Evolutionary conservation across 2,113 vertebrate genomes (phyloP), one percentile per base, ranked within the genome.

Genomic region (Cololabis saira): DNA sequence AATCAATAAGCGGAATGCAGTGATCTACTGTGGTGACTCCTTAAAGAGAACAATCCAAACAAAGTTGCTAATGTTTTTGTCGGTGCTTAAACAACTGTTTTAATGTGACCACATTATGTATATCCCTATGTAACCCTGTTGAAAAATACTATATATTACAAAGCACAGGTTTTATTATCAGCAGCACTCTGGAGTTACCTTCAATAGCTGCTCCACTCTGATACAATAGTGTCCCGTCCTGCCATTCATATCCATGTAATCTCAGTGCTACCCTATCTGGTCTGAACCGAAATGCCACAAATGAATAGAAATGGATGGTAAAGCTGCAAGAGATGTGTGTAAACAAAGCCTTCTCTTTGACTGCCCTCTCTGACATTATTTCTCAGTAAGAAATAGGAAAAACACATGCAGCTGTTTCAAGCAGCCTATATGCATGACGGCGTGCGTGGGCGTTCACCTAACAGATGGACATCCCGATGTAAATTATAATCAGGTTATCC

Each of bases 401-500:
- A 61, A 63, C 7, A 52, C 16, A 21, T 47, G 56, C 48, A 22
- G 71, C 13, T 1, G 24, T 68, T 78, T 71, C 21, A 53, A 69
- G 77, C 27, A 53, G 80, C 51, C 45, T 77, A 62, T 63, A 72
- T 74, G 59, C 66, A 66, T 24, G 47, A 41, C 6, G 33, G 19
- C 3, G 14, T 12, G 60, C 22, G 80, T 89, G 82, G 80, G 79
- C 47, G 74, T 84, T 80, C 64, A 76, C 77, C 71, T 60, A 86
- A 80, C 78, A 89, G 85, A 90, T 90, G 86, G 82, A 85, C 78
- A 68, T 54, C 76, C 79, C 78, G 81, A 83, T 89, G 80, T 85
- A 87, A 85, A 85, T 90, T 82, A 84, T 82, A 86, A 79, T 82
- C 85, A 85, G 82, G 76, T 86, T 87, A 90, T 86, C 76, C 74